phyloP scores from a whole-genome alignment of 2,113 vertebrate genomes.

The Poicephalus gulielmi region DNA sequence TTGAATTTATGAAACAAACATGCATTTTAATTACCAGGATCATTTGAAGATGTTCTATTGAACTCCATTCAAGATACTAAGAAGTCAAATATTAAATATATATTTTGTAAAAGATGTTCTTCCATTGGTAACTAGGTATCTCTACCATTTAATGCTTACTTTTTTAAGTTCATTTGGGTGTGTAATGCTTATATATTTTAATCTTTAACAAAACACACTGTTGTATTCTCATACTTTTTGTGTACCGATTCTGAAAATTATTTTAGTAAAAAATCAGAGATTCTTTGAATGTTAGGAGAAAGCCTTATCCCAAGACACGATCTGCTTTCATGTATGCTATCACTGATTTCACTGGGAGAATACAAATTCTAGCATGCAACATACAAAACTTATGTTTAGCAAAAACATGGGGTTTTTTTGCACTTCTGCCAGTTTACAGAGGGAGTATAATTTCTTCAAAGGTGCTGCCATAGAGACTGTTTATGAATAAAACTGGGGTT shows the following conservation, averaged over 20 bases:
- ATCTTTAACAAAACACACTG: neutral
- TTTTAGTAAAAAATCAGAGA: neutral
- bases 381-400: neutral
- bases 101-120: neutral
- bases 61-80: neutral
- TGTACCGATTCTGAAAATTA: neutral
- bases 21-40: neutral
- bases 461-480: neutral
- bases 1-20: neutral
- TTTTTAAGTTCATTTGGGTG: neutral
- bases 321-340: neutral
- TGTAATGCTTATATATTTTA: neutral
- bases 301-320: neutral
- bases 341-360: neutral
- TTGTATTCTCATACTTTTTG: neutral
- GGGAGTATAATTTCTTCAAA: neutral
- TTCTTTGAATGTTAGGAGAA: neutral
- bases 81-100: neutral
- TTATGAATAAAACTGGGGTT: neutral
- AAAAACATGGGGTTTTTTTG: accelerated
- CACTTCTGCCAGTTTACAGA: neutral
- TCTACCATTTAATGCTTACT: neutral
- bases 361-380: neutral
- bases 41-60: neutral
- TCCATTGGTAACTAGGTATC: neutral